Evolutionary conservation across 2,888 invertebrate genomes (phyloP), one percentile per base, ranked within the genome.

Genomic region (Nemotelus pantherinus): DNA sequence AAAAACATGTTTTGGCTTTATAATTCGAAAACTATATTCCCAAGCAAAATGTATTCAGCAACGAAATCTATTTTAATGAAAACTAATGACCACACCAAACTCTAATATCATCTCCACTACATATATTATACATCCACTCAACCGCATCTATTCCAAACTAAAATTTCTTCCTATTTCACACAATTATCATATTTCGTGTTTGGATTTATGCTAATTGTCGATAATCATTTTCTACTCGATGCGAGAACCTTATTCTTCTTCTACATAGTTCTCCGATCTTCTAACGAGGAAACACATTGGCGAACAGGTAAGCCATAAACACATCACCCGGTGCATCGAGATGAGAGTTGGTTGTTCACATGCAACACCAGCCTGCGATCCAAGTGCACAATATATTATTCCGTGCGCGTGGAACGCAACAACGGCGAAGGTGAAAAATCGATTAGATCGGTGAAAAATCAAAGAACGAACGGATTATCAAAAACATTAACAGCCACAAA

Each of bases 111-210:
- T 9, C 25, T 57, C 57, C 25, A 9, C 57, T 25, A 7, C 3
- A 10, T 7, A 9, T 9, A 57, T n/a, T 57, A 57, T 57, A n/a
- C 25, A 10, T 57, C 57, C 25, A 25, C 25, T 25, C 25, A 25
- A 25, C 10, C 10, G 2, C 57, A 57, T 57, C 57, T 57, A 25
- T 25, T 25, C 25, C 25, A 25, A 25, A 1, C 25, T 25, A 25
- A 25, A 25, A 25, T 25, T 25, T 25, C 25, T 25, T 25, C 25
- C 25, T 25, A 25, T 10, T 67, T 67, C 67, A 48, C 67, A 67
- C 67, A 67, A 67, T 67, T 67, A 67, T 67, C 48, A 67, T 67
- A 67, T 50, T 67, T 67, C 67, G 67, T 67, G 48, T 67, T 64
- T 67, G 50, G 67, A 67, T 67, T 67, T 67, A 67, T 67, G 67